These are phyloP conservation scores for Botia almorhae DNA, from an alignment of 2,797 vertebrate species.

Conservation along the genomic window DNA sequence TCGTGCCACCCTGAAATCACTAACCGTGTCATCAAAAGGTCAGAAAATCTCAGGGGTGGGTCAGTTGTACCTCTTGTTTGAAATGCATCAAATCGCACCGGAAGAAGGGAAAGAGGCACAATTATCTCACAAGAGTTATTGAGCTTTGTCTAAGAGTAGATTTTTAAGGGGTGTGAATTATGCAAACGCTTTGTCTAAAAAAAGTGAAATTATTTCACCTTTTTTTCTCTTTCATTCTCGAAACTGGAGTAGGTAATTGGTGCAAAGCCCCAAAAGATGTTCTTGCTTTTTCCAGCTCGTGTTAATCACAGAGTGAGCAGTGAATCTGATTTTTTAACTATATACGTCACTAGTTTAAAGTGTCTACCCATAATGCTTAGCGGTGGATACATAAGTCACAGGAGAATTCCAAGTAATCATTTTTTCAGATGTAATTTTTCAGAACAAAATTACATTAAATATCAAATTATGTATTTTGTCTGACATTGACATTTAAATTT, in stretches of 20 bases:
- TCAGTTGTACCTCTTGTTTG: slow-evolving; percentile 15
- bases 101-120: slow-evolving; percentile 8
- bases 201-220: slow-evolving; percentile 5
- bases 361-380: no score
- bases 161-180: slow-evolving; percentile 6
- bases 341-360: no score
- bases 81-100: slow-evolving; percentile 1
- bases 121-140: slow-evolving; percentile 31
- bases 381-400: no score
- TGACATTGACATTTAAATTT: background rate
- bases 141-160: slow-evolving; percentile 9
- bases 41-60: slow-evolving; percentile 8
- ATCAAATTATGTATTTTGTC: background rate
- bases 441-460: background rate
- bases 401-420: no score
- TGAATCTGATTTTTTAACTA: slow-evolving; percentile 4
- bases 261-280: slow-evolving; percentile 5
- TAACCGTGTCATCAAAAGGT: slow-evolving; percentile 32
- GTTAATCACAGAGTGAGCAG: slow-evolving; percentile 1
- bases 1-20: slow-evolving; percentile 25
- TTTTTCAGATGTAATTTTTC: no score
- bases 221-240: slow-evolving; percentile 1
- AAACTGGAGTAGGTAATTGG: background rate
- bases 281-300: background rate
- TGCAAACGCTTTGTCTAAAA: slow-evolving; percentile 14